Evolutionary conservation across 2,113 vertebrate species (phyloP), one percentile per base, ranked within the genome.

Genomic region (Caloenas nicobarica): DNA sequence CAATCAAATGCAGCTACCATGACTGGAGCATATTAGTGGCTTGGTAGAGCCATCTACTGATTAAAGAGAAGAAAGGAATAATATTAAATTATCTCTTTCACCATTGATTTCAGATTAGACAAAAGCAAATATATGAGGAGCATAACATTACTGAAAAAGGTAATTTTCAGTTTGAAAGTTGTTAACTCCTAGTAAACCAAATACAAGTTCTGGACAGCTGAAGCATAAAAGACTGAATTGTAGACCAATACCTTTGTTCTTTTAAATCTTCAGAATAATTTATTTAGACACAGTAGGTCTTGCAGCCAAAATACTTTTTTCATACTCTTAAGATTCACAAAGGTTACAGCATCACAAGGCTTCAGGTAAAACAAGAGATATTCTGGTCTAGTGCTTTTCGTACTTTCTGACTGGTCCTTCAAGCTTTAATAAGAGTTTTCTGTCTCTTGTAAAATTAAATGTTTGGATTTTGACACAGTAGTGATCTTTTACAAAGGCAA

Each of bases 41-140:
- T 79, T 91, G 84, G 84, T 38, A 93, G 53, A 91, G 93, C 78
- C 89, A 85, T 91, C 73, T 84, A 64, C 70, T 91, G 87, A 94
- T 85, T 93, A 68, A 80, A 87, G 19, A 71, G 53, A 86, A 74
- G 18, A 91, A 88, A 90, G 12, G 17, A 84, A 56, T 68, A 71
- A 60, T 16, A 81, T 29, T 28, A 68, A 84, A 81, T 54, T 38
- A 58, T 36, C 80, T 61, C 12, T 73, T 88, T 80, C 50, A 66
- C 6, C 13, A n/a, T 0, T 72, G 17, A 53, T 29, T 89, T 89
- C 53, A 81, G 26, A 64, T 40, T 51, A 79, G 42, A 58, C 33
- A 77, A 71, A 77, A n/a, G 13, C 12, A 80, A 85, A 65, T 40
- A 73, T 13, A 5, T 16, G 42, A 16, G 42, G 16, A 61, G 5